Conservation (phyloP, 2,113 vertebrate species). For the Zootoca vivipara region DNA sequence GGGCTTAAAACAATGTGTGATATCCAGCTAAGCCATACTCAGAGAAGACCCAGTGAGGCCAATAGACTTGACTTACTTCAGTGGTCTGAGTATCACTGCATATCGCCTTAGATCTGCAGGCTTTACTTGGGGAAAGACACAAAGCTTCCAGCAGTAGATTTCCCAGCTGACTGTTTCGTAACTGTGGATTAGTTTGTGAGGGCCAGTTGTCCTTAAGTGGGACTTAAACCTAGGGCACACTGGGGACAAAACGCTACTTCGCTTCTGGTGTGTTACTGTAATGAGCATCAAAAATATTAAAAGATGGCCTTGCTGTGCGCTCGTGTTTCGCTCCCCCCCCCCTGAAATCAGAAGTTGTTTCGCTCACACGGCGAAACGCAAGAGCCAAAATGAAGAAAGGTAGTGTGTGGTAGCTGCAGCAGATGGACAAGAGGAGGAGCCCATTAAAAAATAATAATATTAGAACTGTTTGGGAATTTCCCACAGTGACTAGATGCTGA, state of each 20-base stretch:
- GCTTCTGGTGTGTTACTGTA: not conserved
- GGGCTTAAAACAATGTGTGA: not conserved
- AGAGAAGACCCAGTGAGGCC: too few species aligned
- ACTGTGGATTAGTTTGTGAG: not conserved
- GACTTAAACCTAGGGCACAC: not conserved
- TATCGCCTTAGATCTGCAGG: too few species aligned
- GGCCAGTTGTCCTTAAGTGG: not conserved
- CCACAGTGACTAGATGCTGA: not conserved
- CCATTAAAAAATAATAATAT: not conserved
- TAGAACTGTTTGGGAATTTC: not conserved
- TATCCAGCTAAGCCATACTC: too few species aligned
- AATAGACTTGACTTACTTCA: too few species aligned
- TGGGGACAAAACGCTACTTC: not conserved
- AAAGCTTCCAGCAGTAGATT: not conserved
- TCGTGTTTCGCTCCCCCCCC: too few species aligned
- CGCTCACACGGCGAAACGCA: not conserved
- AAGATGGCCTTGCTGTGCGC: too few species aligned
- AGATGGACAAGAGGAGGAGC: not conserved
- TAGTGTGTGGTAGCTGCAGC: not conserved
- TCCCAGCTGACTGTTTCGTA: not conserved
- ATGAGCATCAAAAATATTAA: not conserved
- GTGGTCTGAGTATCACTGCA: too few species aligned
- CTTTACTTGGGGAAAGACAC: too few species aligned
- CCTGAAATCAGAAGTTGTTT: not conserved
- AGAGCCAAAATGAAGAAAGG: not conserved